Evolutionary conservation across 2,888 invertebrate species (phyloP).

Genomic region (Synergus itoensis): DNA sequence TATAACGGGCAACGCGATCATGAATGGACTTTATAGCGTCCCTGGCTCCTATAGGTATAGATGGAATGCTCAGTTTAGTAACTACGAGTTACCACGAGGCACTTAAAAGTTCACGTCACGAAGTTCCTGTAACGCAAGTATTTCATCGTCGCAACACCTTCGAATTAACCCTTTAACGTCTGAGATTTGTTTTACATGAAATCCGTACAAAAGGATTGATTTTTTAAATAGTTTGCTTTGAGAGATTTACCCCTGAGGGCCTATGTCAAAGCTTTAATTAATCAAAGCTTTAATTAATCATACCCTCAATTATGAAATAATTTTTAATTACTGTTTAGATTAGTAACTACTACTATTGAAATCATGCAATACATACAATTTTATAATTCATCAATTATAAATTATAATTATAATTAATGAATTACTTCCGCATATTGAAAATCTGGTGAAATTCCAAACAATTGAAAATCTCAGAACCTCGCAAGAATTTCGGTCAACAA

Average conservation of each 20-base stretch:
- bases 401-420: no score
- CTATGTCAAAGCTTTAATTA: no score
- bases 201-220: no score
- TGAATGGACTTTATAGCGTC: slow-evolving; percentile 71
- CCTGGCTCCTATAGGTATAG: slow-evolving; percentile 63
- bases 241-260: no score
- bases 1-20: slow-evolving; percentile 65
- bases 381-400: no score
- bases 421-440: no score
- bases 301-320: no score
- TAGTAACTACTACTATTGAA: no score
- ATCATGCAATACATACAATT: no score
- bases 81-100: slow-evolving; percentile 56
- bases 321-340: no score
- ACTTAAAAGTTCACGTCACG: slow-evolving; percentile 39
- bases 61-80: slow-evolving; percentile 67
- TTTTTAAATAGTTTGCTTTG: no score
- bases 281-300: no score
- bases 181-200: not conserved
- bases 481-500: not conserved
- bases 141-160: not conserved
- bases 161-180: not conserved
- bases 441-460: not conserved
- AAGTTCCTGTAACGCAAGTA: slow-evolving; percentile 18
- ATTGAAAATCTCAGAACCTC: not conserved